phyloP scores from a whole-genome alignment of 1,140 invertebrate genomes.

The Diuraphis noxia region DNA sequence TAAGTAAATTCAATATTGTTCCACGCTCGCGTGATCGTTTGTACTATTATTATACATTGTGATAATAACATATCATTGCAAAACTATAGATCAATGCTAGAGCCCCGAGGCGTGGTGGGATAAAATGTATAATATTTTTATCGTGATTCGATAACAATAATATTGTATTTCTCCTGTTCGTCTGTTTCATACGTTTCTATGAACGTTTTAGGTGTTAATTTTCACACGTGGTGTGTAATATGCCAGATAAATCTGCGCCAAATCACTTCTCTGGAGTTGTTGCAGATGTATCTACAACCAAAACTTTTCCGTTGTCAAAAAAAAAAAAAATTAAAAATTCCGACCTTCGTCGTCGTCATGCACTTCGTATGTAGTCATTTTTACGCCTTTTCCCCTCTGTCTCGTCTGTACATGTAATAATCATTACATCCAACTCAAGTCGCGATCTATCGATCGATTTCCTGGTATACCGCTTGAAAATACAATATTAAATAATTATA shows the following conservation, averaged over 20 bases:
- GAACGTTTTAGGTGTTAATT: not conserved
- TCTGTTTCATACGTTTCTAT: not conserved
- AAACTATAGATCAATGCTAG: not conserved
- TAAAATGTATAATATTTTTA: not conserved
- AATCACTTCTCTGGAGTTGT: not conserved
- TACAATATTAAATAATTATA: not conserved
- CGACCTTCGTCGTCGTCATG: not conserved
- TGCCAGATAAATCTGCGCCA: not conserved
- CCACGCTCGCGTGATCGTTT: not conserved
- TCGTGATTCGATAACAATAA: not conserved
- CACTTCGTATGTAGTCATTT: not conserved
- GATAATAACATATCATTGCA: not conserved
- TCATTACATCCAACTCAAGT: not conserved
- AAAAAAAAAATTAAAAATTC: too few species aligned
- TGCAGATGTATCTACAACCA: too few species aligned
- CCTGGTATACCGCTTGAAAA: not conserved
- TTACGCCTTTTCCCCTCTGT: not conserved
- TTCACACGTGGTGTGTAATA: not conserved
- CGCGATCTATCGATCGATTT: not conserved
- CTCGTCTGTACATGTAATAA: not conserved
- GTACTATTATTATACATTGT: not conserved
- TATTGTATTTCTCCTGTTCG: not conserved
- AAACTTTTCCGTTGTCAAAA: too few species aligned
- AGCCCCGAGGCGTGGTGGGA: not conserved
- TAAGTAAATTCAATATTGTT: not conserved